Conservation (phyloP, 1,140 invertebrate genomes). For the Thaumatotibia leucotreta region DNA sequence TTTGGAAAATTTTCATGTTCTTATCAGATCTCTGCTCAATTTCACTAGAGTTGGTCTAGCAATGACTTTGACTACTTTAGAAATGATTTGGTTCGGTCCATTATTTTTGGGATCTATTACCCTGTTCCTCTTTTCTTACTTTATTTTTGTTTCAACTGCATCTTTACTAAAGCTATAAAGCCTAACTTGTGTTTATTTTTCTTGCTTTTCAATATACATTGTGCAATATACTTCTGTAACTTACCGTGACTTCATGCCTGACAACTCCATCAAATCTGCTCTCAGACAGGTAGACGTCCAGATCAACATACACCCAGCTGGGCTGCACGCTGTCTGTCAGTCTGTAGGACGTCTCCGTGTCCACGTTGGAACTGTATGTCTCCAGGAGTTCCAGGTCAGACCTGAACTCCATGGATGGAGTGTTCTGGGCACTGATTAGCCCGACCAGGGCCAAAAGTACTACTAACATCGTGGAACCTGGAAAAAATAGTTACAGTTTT, state of each 20-base stretch:
- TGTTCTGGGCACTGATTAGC: not conserved
- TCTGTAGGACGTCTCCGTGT: slow-evolving; percentile 44
- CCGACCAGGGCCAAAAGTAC: not conserved
- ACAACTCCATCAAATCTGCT: slow-evolving; percentile 52
- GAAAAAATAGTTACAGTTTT: not conserved
- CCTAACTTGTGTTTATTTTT: too few species aligned
- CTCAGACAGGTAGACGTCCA: slow-evolving; percentile 51
- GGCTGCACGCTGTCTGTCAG: slow-evolving; percentile 48
- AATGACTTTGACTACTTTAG: too few species aligned
- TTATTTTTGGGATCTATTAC: too few species aligned
- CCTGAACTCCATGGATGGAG: slow-evolving; percentile 28
- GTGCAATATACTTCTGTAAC: slow-evolving; percentile 8
- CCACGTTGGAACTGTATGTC: slow-evolving; percentile 43
- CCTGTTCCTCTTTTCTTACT: too few species aligned
- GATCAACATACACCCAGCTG: slow-evolving; percentile 37
- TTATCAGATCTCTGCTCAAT: too few species aligned
- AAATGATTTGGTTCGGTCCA: too few species aligned
- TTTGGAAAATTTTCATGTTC: too few species aligned
- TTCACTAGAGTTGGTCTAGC: too few species aligned
- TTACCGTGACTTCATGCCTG: slow-evolving; percentile 41
- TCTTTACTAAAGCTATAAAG: too few species aligned
- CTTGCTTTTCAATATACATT: too few species aligned
- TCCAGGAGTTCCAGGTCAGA: slow-evolving; percentile 42
- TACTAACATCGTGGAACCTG: not conserved
- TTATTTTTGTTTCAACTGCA: too few species aligned